Evolutionary conservation across 2,888 invertebrate genomes (phyloP).

Genomic region (Cecidostiba fungosa): DNA sequence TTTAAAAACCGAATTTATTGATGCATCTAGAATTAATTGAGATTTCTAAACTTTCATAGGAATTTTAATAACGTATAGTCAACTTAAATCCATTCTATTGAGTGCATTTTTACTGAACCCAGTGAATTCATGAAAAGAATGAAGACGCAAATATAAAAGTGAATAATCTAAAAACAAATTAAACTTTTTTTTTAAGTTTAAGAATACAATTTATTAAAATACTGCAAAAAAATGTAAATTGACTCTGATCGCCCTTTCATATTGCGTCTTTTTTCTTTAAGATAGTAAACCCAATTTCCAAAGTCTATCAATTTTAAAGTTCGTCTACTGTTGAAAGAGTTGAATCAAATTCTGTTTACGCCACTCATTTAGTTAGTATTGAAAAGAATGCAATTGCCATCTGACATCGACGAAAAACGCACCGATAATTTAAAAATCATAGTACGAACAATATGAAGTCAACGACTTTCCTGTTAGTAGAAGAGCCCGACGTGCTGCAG

Average conservation of each 20-base stretch:
- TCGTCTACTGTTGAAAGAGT: background rate
- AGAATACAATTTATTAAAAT: too few relatives aligned
- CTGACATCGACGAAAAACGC: background rate
- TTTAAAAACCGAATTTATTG: constrained; percentile 10
- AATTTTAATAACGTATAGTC: constrained; percentile 31
- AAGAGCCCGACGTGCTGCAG: constrained; percentile 44
- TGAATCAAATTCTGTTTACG: background rate
- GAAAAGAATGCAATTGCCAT: background rate
- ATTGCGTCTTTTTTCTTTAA: too few relatives aligned
- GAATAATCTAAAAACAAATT: background rate
- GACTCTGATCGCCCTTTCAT: too few relatives aligned
- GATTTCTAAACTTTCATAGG: constrained; percentile 18
- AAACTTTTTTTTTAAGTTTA: too few relatives aligned
- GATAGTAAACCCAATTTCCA: too few relatives aligned
- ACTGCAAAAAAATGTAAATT: too few relatives aligned
- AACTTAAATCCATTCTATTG: background rate
- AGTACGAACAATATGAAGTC: background rate
- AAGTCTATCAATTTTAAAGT: too few relatives aligned
- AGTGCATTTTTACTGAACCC: background rate
- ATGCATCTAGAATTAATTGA: background rate
- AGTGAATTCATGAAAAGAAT: background rate
- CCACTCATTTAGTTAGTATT: background rate
- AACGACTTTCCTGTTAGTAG: constrained; percentile 31
- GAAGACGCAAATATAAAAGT: background rate
- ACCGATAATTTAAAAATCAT: background rate